Evolutionary conservation across 2,113 vertebrate species (phyloP).

Genomic region (Regulus satrapa): DNA sequence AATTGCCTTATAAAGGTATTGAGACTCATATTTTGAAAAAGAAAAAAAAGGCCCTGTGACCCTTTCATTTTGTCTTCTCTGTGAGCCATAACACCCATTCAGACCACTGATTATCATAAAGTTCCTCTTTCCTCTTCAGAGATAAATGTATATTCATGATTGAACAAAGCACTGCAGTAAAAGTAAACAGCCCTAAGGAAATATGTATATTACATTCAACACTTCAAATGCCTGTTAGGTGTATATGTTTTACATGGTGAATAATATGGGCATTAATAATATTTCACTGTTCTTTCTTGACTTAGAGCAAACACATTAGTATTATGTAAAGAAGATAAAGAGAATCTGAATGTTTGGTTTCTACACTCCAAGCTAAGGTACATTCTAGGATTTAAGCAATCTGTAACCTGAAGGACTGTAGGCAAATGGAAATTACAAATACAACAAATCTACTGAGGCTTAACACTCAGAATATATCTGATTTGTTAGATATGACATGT

Average conservation of each 20-base stretch:
- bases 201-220: neutral
- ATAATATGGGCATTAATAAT: neutral
- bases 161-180: neutral
- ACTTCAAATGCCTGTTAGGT: neutral
- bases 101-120: neutral
- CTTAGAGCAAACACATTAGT: slow-evolving; percentile 27
- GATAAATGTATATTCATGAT: neutral
- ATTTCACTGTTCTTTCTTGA: slow-evolving; percentile 11
- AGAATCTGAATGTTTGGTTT: slow-evolving; percentile 4
- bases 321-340: slow-evolving; percentile 16
- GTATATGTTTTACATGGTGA: neutral
- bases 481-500: neutral
- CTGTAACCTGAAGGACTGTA: neutral
- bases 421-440: neutral
- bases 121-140: neutral
- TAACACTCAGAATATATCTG: neutral
- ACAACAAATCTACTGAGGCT: neutral
- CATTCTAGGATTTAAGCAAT: neutral
- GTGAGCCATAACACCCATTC: neutral
- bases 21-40: neutral
- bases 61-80: neutral
- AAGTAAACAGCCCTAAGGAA: neutral
- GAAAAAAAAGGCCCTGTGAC: neutral
- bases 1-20: neutral
- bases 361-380: neutral